These are phyloP conservation scores for Manis crassicaudata DNA, from an alignment of 2,797 vertebrate species.

Conservation along the genomic window DNA sequence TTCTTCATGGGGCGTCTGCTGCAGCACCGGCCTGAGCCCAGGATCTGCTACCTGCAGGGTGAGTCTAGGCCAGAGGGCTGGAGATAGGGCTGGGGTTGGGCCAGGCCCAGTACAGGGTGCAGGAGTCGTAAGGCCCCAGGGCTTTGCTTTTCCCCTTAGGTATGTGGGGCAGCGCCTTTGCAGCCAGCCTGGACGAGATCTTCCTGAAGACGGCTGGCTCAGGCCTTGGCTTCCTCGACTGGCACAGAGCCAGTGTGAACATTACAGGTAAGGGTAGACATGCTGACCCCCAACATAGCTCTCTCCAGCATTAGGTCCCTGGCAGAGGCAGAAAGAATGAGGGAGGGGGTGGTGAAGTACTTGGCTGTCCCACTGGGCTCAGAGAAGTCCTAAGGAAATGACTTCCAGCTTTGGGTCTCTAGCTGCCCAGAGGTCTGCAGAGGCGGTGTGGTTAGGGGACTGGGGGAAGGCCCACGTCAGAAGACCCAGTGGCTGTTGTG, in stretches of 20 bases:
- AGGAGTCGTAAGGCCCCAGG: not conserved
- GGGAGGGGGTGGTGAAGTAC: not conserved
- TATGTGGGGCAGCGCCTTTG: conserved; percentile 89
- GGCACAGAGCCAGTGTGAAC: conserved; percentile 80
- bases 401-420: not conserved
- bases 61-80: not conserved
- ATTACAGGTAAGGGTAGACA: conserved; percentile 82
- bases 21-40: conserved; percentile 82
- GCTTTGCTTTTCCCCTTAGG: conserved; percentile 76
- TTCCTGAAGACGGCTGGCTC: conserved; percentile 82
- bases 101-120: not conserved
- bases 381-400: not conserved
- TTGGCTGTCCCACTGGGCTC: not conserved
- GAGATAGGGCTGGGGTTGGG: fast-evolving
- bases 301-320: not conserved
- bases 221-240: conserved; percentile 81
- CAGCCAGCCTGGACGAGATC: conserved; percentile 88
- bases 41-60: conserved; percentile 89
- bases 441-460: not conserved
- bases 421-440: not conserved
- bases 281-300: too few species aligned
- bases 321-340: not conserved
- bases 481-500: not conserved
- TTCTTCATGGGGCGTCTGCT: conserved; percentile 89
- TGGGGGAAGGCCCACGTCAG: not conserved